phyloP scores from a whole-genome alignment of 2,888 invertebrate genomes.

The Leptopilina myrica region DNA sequence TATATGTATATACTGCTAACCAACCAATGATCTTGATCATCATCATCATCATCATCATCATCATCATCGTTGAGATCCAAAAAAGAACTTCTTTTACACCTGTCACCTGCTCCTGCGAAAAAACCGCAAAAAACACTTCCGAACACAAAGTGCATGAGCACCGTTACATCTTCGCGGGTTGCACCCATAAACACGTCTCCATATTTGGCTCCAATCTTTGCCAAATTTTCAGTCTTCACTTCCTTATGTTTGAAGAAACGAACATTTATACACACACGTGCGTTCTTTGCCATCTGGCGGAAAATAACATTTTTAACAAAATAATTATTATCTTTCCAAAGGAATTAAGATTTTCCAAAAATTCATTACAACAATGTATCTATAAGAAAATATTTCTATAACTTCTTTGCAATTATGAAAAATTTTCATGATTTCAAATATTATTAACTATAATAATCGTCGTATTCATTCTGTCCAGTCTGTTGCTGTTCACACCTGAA shows the following conservation, averaged over 20 bases:
- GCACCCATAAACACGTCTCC: slow-evolving; percentile 34
- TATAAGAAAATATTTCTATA: too few species aligned
- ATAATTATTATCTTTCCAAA: too few species aligned
- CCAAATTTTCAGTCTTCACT: not conserved
- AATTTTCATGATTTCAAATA: too few species aligned
- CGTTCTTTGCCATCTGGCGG: too few species aligned
- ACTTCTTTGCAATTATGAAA: too few species aligned
- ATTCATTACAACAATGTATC: too few species aligned
- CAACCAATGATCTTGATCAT: slow-evolving; percentile 47
- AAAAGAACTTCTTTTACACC: slow-evolving; percentile 27
- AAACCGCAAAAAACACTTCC: slow-evolving; percentile 31
- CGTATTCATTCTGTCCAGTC: too few species aligned
- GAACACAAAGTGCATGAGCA: slow-evolving; percentile 38
- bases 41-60: slow-evolving; percentile 29
- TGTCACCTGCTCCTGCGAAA: slow-evolving; percentile 11
- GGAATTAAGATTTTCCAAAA: too few species aligned
- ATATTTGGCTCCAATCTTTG: not conserved
- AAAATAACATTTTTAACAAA: not conserved
- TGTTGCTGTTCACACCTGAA: too few species aligned
- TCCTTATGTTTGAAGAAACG: too few species aligned
- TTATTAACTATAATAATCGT: too few species aligned
- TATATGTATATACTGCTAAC: slow-evolving; percentile 44
- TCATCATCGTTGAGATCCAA: slow-evolving; percentile 36
- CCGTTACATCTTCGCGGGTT: slow-evolving; percentile 48
- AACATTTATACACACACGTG: too few species aligned